Evolutionary conservation across 2,113 vertebrate species (phyloP).

Genomic region (Lampris incognitus): DNA sequence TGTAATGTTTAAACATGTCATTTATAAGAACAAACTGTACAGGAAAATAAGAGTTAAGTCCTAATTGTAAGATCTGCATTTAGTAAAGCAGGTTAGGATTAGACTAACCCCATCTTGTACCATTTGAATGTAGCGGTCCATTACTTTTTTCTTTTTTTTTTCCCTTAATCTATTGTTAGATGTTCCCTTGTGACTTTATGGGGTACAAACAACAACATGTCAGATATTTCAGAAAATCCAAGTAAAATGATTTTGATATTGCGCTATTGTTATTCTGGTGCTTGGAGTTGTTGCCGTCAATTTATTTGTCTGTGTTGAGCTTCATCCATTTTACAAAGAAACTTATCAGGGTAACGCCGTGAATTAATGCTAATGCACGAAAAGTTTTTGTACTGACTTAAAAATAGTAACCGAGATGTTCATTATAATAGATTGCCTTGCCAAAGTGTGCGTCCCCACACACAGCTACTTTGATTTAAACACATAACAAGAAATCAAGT

Average conservation of each 20-base stretch:
- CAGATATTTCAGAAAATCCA: constrained; percentile 3
- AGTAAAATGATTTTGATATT: not conserved
- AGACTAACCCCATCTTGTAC: too few species aligned
- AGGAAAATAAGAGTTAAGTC: too few species aligned
- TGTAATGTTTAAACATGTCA: too few species aligned
- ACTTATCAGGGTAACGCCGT: constrained; percentile 1
- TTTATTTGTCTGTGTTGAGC: constrained; percentile 18
- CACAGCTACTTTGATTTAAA: constrained; percentile 55
- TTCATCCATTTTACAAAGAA: constrained; percentile 4
- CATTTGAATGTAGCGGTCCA: too few species aligned
- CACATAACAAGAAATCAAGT: constrained; percentile 70
- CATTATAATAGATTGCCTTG: constrained; percentile 45
- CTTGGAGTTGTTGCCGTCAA: constrained; percentile 2
- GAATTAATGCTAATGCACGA: constrained; percentile 5
- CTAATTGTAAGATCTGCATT: too few species aligned
- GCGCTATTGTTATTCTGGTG: constrained; percentile 6
- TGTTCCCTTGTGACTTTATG: not conserved
- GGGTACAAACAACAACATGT: not conserved
- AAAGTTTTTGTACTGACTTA: constrained; percentile 20
- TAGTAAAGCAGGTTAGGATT: too few species aligned
- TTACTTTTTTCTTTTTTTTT: too few species aligned
- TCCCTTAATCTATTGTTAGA: not conserved
- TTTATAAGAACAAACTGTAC: too few species aligned
- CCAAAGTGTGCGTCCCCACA: constrained; percentile 18
- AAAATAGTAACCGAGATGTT: constrained; percentile 26